Base-by-base conservation (phyloP, 2,797 vertebrate species). In the Dromococcyx pavoninus region DNA sequence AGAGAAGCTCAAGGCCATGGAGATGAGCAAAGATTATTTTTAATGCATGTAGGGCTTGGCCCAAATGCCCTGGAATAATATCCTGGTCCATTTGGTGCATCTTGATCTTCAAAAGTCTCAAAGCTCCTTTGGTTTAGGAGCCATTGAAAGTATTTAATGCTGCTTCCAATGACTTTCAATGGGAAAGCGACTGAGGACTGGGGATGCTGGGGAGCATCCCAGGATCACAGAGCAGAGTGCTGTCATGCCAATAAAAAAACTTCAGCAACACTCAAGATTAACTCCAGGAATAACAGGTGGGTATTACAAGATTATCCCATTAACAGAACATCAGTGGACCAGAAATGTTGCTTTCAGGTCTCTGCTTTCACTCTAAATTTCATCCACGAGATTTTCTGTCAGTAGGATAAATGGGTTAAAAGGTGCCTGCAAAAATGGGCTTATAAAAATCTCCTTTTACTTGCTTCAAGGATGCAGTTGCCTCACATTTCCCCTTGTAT, bases 21-120 rank as follows among this genome's bases (percentile, higher is more conserved):
- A 73, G 37, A 17, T 2, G 2, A 1, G 1, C 32, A 44, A 72
- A 32, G 53, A 24, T n/a, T 71, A 15, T 32, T 57, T 64, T 13
- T 71, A 24, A 7, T 8, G 11, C 5, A 8, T 0, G 0, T 13
- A 11, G 8, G 8, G 5, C 57, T 91, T 4, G 2, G 4, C 11
- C 53, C 53, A 54, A 51, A 67, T 44, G 15, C 1, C 23, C 28
- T 10, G 10, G 5, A 33, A 66, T 54, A 27, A 84, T 90, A 60
- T 21, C 35, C 56, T 37, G 35, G 53, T 35, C 27, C 32, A n/a
- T 15, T 41, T 61, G 41, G 8, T 39, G 33, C 33, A 41, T 30
- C 64, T 17, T 13, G 39, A 46, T 13, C 44, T 73, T 60, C 74
- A 22, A 28, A 80, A 56, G 33, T 21, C 28, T 70, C 48, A 48